Evolutionary conservation across 2,113 vertebrate genomes (phyloP), one percentile per base, ranked within the genome.

Genomic region (Misgurnus mizolepis): DNA sequence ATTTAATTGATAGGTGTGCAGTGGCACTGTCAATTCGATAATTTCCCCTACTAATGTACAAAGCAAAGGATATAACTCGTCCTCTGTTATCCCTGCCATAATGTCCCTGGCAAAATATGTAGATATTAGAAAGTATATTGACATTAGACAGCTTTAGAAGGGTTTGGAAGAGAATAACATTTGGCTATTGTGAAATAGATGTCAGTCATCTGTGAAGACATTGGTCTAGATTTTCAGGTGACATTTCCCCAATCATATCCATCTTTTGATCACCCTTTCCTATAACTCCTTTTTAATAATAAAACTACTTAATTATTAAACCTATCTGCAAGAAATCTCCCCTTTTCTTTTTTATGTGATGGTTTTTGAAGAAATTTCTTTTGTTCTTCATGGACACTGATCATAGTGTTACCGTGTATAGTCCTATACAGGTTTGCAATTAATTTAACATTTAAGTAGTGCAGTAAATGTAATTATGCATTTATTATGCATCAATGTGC

Each of bases 301-400:
- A 22, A 7, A 56, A 55, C 34, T 1, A 66, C 60, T 22, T 27
- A 66, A 22, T 53, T 56, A 71, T n/a, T 34, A 34, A 34, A 34
- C 47, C 66, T 70, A 39, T 45, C 62, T 78, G 81, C 81, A 60
- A 49, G 73, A 55, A 18, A 76, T 56, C 64, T 47, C 14, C 53
- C 15, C 14, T 17, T 56, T 56, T 56, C 27, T 65, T 55, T n/a
- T 65, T 41, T 65, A 27, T 82, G 62, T 75, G 72, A 78, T 83
- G 17, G 53, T 81, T 80, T 60, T 67, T 68, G 56, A 68, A 66
- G 47, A 55, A 43, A 49, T 69, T 81, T 80, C 82, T 84, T 80
- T 68, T 86, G 80, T 74, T 77, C 67, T 68, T 86, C 82, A 87
- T 89, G 78, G 56, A 67, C 79, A 64, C 53, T 56, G 40, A 34